Percentiles rank a stretch among this genome's conserved stretches.
phyloP scores from a whole-genome alignment of 2,797 vertebrate genomes.

The Diceros bicornis region DNA sequence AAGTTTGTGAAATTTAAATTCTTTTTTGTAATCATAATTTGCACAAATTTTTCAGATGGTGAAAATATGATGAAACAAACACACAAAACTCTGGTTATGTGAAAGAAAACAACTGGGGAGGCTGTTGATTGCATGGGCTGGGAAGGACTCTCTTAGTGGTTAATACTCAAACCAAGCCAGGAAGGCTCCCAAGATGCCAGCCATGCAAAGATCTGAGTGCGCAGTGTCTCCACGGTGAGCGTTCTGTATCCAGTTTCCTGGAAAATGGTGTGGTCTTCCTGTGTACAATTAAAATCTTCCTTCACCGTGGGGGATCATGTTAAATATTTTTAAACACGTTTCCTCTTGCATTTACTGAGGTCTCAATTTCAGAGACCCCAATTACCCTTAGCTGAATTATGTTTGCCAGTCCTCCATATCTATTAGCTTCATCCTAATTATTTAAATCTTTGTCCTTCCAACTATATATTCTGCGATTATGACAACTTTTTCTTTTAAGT shows the following conservation, averaged over 20 bases:
- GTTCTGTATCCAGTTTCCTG: not conserved
- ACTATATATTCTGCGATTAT: not conserved
- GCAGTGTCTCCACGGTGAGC: not conserved
- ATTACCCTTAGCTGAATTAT: not conserved
- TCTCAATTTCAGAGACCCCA: not conserved
- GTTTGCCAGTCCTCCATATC: not conserved
- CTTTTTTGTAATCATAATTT: not conserved
- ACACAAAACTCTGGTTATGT: not conserved
- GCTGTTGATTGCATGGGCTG: not conserved
- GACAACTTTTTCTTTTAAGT: not conserved
- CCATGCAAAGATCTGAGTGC: not conserved
- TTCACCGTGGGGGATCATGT: not conserved
- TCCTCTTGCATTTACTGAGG: slow-evolving; percentile 17
- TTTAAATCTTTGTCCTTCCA: slow-evolving; percentile 3
- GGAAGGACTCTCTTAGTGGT: not conserved
- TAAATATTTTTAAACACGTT: not conserved
- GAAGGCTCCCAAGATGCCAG: not conserved
- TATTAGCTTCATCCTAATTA: slow-evolving; percentile 26
- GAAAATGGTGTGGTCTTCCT: not conserved
- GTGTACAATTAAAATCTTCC: not conserved
- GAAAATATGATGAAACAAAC: not conserved
- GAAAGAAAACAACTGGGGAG: not conserved
- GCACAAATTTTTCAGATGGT: not conserved
- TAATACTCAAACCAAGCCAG: not conserved
- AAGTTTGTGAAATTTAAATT: slow-evolving; percentile 18